Conservation (phyloP, 2,113 vertebrate species). For the Aegypius monachus region DNA sequence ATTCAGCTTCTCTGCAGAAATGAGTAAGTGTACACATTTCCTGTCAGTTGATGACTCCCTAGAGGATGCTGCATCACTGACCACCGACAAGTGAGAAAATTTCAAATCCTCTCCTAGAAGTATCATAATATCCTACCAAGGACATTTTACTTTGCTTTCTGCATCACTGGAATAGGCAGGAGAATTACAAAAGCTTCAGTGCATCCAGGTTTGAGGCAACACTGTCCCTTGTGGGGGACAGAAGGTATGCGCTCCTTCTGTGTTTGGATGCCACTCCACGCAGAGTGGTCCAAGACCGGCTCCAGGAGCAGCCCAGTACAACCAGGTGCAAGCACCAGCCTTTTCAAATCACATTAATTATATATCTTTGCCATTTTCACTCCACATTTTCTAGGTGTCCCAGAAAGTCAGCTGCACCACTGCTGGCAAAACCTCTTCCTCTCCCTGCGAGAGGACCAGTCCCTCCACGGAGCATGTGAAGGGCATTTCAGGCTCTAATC, state of each 20-base stretch:
- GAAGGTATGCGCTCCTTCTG: fast-evolving
- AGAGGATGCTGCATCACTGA: background rate
- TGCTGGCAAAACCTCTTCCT: background rate
- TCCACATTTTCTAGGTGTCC: background rate
- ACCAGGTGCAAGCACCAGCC: background rate
- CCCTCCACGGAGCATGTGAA: background rate
- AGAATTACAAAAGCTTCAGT: background rate
- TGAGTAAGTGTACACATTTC: background rate
- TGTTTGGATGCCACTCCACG: fast-evolving
- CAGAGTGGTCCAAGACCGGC: background rate
- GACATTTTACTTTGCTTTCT: background rate
- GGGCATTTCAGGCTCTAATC: background rate
- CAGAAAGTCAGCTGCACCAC: background rate
- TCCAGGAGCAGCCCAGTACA: background rate
- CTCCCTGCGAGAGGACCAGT: background rate
- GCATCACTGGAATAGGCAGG: background rate
- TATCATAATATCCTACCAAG: background rate
- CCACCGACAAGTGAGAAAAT: background rate
- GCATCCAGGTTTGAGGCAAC: background rate
- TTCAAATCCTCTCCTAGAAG: background rate
- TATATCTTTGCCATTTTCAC: background rate
- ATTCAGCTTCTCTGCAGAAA: background rate
- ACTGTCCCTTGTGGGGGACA: background rate
- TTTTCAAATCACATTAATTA: background rate
- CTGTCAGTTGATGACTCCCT: background rate